phyloP scores from a whole-genome alignment of 2,797 vertebrate genomes.

The Rhodeus uyekii region DNA sequence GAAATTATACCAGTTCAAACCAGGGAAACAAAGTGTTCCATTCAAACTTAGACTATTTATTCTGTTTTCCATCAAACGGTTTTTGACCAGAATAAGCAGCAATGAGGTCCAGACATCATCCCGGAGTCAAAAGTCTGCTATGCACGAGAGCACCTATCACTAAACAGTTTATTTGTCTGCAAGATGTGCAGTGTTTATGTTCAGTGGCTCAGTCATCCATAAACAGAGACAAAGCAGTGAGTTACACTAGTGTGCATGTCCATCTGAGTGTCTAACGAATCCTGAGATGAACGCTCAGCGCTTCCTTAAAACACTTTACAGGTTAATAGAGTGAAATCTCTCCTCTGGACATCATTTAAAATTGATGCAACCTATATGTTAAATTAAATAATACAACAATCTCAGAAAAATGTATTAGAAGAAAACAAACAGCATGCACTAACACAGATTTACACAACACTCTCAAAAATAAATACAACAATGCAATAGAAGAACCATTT shows the following conservation, averaged over 20 bases:
- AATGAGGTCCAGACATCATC: not conserved
- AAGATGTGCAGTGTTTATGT: slow-evolving; percentile 7
- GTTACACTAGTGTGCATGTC: not conserved
- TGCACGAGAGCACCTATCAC: not conserved
- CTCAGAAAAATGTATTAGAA: not conserved
- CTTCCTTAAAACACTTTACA: not conserved
- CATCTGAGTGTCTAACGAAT: not conserved
- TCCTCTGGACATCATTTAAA: not conserved
- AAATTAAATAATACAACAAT: not conserved
- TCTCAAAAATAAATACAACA: not conserved
- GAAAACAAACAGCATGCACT: not conserved
- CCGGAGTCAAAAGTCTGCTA: not conserved
- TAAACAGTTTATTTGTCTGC: not conserved
- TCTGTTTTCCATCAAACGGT: not conserved
- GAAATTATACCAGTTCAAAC: not conserved
- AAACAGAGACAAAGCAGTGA: not conserved
- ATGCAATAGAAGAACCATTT: not conserved
- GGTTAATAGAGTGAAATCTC: not conserved
- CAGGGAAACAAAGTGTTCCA: not conserved
- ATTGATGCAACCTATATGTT: not conserved
- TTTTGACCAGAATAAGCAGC: not conserved
- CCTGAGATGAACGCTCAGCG: not conserved
- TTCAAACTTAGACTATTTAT: too few relatives aligned
- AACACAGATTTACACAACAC: not conserved
- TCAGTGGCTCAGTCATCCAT: not conserved